phyloP scores from a whole-genome alignment of 2,113 vertebrate genomes.

The Tenrec ecaudatus region DNA sequence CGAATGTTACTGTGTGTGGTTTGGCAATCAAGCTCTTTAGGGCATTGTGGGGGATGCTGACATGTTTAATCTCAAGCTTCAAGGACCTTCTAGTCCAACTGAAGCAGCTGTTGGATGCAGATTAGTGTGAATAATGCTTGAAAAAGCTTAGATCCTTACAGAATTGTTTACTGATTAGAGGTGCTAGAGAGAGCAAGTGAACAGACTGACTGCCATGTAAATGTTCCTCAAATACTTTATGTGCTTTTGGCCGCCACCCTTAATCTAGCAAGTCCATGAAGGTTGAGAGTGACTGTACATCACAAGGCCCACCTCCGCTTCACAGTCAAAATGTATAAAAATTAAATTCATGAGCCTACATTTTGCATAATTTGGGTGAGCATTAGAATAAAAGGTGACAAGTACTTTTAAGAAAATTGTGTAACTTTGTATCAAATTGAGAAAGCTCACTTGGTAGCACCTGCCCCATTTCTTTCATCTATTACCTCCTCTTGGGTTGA shows the following conservation, averaged over 20 bases:
- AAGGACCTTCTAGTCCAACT: not conserved
- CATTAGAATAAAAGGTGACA: not conserved
- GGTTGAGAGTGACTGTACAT: not conserved
- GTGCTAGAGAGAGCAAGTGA: not conserved
- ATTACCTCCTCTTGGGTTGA: not conserved
- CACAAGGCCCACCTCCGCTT: not conserved
- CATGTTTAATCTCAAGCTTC: not conserved
- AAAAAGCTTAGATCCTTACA: not conserved
- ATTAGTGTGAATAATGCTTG: constrained; percentile 16
- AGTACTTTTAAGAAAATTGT: not conserved
- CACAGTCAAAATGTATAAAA: not conserved
- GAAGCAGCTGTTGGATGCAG: not conserved
- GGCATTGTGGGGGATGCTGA: not conserved
- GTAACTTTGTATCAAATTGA: not conserved
- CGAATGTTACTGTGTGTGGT: not conserved
- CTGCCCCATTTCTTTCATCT: not conserved
- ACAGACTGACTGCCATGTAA: not conserved
- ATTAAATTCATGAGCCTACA: not conserved
- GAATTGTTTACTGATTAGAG: not conserved
- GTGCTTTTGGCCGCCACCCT: not conserved
- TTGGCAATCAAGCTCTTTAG: not conserved
- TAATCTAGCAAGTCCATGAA: not conserved
- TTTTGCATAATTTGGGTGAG: not conserved
- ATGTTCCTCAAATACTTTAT: constrained; percentile 12
- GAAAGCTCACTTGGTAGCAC: not conserved